Percentiles rank a stretch among this genome's conserved stretches.
Conservation (phyloP, 2,888 invertebrate genomes). For the Smittia aterrima region DNA sequence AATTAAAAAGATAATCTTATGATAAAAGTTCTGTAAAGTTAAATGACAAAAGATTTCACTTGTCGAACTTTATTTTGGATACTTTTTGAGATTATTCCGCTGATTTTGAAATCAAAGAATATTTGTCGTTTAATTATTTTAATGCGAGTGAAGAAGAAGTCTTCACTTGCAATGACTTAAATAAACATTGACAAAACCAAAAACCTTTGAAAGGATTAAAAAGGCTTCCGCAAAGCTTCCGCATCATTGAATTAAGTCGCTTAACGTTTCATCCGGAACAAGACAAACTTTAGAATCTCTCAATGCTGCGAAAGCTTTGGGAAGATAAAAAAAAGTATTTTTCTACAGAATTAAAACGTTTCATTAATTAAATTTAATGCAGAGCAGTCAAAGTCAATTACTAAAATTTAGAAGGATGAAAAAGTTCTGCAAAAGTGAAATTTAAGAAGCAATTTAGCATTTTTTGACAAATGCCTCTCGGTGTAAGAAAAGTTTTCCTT, state of each 20-base stretch:
- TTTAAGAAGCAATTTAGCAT: conserved; percentile 20
- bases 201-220: too few relatives aligned
- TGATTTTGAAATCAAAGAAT: too few relatives aligned
- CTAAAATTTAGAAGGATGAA: conserved; percentile 29
- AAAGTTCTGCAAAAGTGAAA: conserved; percentile 11
- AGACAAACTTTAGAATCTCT: conserved; percentile 9
- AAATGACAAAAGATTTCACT: too few relatives aligned
- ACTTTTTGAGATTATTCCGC: too few relatives aligned
- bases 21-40: conserved; percentile 12
- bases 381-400: conserved; percentile 37
- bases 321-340: neutral
- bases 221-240: neutral
- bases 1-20: neutral
- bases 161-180: too few relatives aligned
- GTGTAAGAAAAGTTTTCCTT: neutral
- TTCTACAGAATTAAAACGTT: conserved; percentile 16
- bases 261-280: neutral
- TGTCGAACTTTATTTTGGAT: too few relatives aligned
- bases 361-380: neutral
- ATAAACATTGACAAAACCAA: too few relatives aligned
- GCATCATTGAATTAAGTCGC: neutral
- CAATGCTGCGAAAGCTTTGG: neutral
- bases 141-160: too few relatives aligned
- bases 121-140: too few relatives aligned
- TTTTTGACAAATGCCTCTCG: conserved; percentile 4